phyloP scores from a whole-genome alignment of 1,140 invertebrate genomes.

The Drosophila sp. region DNA sequence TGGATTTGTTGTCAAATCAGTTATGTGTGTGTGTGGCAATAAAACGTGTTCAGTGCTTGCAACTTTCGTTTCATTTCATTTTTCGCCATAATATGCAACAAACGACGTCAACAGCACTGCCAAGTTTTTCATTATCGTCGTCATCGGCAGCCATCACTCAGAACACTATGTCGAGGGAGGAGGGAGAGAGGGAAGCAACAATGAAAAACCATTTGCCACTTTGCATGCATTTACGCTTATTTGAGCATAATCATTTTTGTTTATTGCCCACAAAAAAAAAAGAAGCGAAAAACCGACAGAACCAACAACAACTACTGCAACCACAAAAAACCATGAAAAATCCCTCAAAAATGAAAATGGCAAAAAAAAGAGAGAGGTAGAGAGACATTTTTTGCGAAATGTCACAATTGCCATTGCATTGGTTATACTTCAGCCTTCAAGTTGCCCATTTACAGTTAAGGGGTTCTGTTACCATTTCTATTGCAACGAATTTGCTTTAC shows the following conservation, averaged over 20 bases:
- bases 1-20: conserved; percentile 76
- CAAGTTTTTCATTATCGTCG: conserved; percentile 63
- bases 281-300: neutral
- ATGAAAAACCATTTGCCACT: conserved; percentile 52
- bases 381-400: neutral
- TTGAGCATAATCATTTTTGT: conserved; percentile 79
- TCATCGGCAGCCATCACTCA: conserved; percentile 39
- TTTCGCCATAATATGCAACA: conserved; percentile 60
- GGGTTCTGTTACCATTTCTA: too few species aligned
- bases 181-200: conserved; percentile 41
- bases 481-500: too few species aligned
- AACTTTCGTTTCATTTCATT: conserved; percentile 75
- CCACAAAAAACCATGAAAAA: conserved; percentile 34
- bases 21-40: conserved; percentile 56
- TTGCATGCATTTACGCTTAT: conserved; percentile 74
- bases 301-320: conserved; percentile 3
- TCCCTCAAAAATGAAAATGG: conserved; percentile 22
- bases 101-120: conserved; percentile 35
- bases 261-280: conserved; percentile 73
- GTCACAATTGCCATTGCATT: neutral
- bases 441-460: too few species aligned
- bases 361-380: conserved; percentile 10
- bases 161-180: conserved; percentile 30
- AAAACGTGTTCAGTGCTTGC: conserved; percentile 74
- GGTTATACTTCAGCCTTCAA: conserved; percentile 1